Evolutionary conservation across 2,113 vertebrate genomes (phyloP).

Genomic region (Pandion haliaetus): DNA sequence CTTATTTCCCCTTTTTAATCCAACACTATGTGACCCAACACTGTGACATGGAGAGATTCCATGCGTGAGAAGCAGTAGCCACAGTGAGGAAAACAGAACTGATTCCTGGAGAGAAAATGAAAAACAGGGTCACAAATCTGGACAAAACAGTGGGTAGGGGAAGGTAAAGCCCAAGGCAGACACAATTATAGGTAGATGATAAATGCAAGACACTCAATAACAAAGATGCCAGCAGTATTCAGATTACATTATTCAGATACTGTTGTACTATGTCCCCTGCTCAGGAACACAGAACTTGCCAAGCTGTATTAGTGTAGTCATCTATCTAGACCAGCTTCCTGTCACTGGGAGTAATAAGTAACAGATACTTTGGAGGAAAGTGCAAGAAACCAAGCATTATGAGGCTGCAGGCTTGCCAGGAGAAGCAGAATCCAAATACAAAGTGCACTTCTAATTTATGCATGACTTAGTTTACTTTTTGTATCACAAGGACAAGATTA

Average conservation of each 20-base stretch:
- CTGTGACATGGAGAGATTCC: background rate
- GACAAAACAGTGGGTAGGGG: background rate
- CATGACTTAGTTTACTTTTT: background rate
- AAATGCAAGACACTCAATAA: background rate
- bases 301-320: background rate
- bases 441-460: background rate
- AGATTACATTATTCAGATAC: background rate
- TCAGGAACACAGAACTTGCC: background rate
- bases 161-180: background rate
- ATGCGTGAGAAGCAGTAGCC: background rate
- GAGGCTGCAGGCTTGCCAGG: background rate
- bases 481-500: background rate
- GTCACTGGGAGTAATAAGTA: background rate
- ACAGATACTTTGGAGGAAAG: background rate
- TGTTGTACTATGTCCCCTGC: background rate
- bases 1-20: background rate
- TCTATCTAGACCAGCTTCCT: background rate
- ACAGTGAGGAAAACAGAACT: background rate
- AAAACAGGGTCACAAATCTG: background rate
- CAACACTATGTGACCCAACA: background rate
- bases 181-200: background rate
- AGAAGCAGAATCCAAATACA: background rate
- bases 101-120: background rate
- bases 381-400: background rate
- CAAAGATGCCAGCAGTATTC: background rate